Evolutionary conservation across 2,113 vertebrate species (phyloP).

Genomic region (Protomyctophum bolini): DNA sequence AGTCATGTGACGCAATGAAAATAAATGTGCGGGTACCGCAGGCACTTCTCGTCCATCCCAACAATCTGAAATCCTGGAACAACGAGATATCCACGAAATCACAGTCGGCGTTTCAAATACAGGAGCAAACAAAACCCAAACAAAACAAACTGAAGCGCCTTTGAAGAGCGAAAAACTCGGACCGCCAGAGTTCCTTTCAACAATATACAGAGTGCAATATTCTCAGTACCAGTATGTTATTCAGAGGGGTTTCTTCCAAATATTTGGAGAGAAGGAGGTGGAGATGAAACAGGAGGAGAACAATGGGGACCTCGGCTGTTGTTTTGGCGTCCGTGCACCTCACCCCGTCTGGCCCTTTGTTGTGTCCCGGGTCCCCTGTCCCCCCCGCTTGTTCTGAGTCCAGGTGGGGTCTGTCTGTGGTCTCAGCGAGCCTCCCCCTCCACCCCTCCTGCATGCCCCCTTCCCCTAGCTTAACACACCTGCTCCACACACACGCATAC

Average conservation of each 20-base stretch:
- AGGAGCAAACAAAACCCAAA: slow-evolving; percentile 79
- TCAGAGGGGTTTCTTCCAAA: slow-evolving; percentile 77
- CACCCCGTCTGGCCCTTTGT: slow-evolving; percentile 75
- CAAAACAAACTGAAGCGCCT: slow-evolving; percentile 75
- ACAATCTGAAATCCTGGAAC: slow-evolving; percentile 77
- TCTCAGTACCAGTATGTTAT: slow-evolving; percentile 81
- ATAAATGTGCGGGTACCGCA: slow-evolving; percentile 71
- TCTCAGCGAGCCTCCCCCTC: background rate
- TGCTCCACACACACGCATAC: slow-evolving; percentile 35
- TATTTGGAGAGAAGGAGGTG: slow-evolving; percentile 81
- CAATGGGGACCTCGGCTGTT: slow-evolving; percentile 76
- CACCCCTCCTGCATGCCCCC: slow-evolving; percentile 25
- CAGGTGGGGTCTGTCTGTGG: slow-evolving; percentile 69
- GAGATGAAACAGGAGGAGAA: slow-evolving; percentile 81
- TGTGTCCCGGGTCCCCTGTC: slow-evolving; percentile 62
- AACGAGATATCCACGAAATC: slow-evolving; percentile 81
- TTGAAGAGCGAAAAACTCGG: slow-evolving; percentile 77
- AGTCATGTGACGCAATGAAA: slow-evolving; percentile 75
- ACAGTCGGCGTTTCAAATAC: slow-evolving; percentile 70
- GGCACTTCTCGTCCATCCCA: slow-evolving; percentile 63
- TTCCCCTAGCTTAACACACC: slow-evolving; percentile 57
- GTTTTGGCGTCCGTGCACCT: slow-evolving; percentile 78
- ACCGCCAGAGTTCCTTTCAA: slow-evolving; percentile 80
- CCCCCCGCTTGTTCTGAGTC: slow-evolving; percentile 66
- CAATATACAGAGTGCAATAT: slow-evolving; percentile 80